Percentiles rank a stretch among this genome's conserved stretches.
Conservation (phyloP, 2,113 vertebrate genomes). For the Pterophyllum scalare region DNA sequence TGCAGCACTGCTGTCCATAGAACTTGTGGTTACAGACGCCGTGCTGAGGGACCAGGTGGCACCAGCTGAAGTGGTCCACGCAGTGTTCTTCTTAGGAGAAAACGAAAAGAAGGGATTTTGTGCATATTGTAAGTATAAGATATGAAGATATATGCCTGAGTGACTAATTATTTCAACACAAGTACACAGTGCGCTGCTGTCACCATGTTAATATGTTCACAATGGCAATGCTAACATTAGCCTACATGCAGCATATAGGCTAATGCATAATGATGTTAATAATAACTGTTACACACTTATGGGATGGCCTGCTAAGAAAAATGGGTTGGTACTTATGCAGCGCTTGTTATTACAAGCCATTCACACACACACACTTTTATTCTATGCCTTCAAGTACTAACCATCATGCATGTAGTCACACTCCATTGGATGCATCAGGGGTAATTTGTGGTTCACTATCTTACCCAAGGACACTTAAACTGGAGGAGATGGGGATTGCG, state of each 20-base stretch:
- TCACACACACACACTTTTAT: background rate
- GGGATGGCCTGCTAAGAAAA: background rate
- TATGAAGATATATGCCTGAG: background rate
- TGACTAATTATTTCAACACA: background rate
- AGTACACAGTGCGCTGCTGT: background rate
- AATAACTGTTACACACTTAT: background rate
- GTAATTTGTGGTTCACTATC: background rate
- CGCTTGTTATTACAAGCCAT: background rate
- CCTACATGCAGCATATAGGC: background rate
- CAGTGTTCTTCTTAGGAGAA: slow-evolving; percentile 85
- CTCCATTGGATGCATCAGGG: background rate
- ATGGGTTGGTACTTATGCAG: background rate
- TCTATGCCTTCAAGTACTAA: background rate
- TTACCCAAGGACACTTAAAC: background rate
- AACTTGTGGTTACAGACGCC: slow-evolving; percentile 97
- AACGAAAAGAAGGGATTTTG: background rate
- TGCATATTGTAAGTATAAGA: background rate
- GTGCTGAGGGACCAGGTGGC: slow-evolving; percentile 93
- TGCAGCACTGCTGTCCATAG: slow-evolving; percentile 96
- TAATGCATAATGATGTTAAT: background rate
- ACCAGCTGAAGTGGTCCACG: slow-evolving; percentile 92
- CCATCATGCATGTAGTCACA: background rate
- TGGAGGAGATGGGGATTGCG: background rate
- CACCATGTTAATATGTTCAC: background rate
- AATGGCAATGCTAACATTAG: background rate